These are phyloP conservation scores for Sinohyriopsis cumingii DNA, from an alignment of 2,888 invertebrate genomes.

Conservation along the genomic window DNA sequence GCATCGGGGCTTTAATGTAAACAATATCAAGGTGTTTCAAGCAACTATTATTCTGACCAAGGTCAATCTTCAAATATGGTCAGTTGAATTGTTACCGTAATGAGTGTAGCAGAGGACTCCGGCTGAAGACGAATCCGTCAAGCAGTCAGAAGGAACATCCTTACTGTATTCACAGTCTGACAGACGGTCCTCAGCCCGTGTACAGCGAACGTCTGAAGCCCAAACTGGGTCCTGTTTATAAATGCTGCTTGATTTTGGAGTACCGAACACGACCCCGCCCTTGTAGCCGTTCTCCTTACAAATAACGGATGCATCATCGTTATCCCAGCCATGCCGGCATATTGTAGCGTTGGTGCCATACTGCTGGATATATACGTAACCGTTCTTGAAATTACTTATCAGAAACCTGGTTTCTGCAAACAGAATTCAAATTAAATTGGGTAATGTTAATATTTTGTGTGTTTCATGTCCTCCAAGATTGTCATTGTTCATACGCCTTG, in stretches of 20 bases:
- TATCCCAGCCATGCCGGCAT: constrained; percentile 37
- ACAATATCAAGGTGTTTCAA: too few relatives aligned
- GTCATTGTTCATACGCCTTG: too few relatives aligned
- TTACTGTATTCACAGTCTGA: constrained; percentile 9
- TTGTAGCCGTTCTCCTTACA: constrained; percentile 31
- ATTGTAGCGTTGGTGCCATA: constrained; percentile 71
- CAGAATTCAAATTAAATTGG: too few relatives aligned
- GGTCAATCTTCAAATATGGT: too few relatives aligned
- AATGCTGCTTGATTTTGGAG: constrained; percentile 6
- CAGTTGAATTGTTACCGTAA: too few relatives aligned
- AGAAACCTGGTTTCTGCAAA: too few relatives aligned
- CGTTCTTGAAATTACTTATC: constrained; percentile 5
- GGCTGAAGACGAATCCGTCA: constrained; percentile 8
- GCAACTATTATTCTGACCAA: too few relatives aligned
- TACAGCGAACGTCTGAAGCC: constrained; percentile 26
- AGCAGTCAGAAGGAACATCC: constrained; percentile 5
- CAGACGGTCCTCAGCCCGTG: constrained; percentile 25
- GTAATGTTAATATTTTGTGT: too few relatives aligned
- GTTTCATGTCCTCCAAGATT: too few relatives aligned
- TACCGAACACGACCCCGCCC: constrained; percentile 28
- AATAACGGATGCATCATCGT: constrained; percentile 33
- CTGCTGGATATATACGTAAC: constrained; percentile 39
- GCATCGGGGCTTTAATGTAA: too few relatives aligned
- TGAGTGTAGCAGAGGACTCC: constrained; percentile 21
- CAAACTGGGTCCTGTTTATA: constrained; percentile 33